phyloP scores from a whole-genome alignment of 2,888 invertebrate genomes.

The Acanthopleura granulata region DNA sequence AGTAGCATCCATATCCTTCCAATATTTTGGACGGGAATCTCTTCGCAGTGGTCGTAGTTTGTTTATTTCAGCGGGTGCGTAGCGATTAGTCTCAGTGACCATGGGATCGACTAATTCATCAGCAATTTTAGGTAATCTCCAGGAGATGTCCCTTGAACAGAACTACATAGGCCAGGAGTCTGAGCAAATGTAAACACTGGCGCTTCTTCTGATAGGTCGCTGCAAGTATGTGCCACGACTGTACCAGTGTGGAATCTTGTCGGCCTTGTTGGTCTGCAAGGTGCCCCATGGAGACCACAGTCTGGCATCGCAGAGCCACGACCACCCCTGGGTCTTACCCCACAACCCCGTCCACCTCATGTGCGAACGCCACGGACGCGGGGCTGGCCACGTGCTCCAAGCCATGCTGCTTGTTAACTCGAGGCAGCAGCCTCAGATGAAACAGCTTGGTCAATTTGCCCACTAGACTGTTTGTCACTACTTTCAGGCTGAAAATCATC shows the following conservation, averaged over 20 bases:
- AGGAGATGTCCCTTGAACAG: neutral
- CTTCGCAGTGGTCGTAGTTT: slow-evolving; percentile 21
- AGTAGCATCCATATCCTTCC: slow-evolving; percentile 16
- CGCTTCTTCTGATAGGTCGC: neutral
- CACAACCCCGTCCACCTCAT: neutral
- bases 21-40: slow-evolving; percentile 12
- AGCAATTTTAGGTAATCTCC: slow-evolving; percentile 17
- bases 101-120: slow-evolving; percentile 7
- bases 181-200: slow-evolving; percentile 2
- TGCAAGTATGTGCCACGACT: slow-evolving; percentile 3
- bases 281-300: neutral
- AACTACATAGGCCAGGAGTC: neutral
- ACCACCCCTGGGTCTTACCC: neutral
- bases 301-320: neutral
- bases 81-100: slow-evolving; percentile 17
- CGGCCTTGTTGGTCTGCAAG: no score
- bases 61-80: slow-evolving; percentile 9
- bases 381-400: slow-evolving; percentile 6
- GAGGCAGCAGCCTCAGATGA: slow-evolving; percentile 11
- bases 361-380: neutral
- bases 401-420: neutral
- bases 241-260: neutral
- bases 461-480: neutral
- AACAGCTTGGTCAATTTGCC: neutral
- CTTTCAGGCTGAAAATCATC: slow-evolving; percentile 10